phyloP scores from a whole-genome alignment of 2,797 vertebrate species.

The Acridotheres tristis region DNA sequence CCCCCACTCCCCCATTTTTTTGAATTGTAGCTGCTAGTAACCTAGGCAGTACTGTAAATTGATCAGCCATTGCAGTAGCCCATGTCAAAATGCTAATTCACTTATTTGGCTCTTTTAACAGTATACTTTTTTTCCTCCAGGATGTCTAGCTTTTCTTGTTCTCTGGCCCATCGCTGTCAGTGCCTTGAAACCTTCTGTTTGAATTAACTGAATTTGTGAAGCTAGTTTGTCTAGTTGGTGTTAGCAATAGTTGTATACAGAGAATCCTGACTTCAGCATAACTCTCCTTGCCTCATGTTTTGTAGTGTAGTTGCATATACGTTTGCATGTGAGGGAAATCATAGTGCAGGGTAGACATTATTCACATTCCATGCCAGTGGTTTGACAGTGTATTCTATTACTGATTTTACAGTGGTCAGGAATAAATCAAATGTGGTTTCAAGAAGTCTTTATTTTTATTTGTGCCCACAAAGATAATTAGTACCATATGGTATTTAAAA shows the following conservation, averaged over 20 bases:
- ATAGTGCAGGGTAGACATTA: neutral
- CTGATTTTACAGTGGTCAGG: slow-evolving; percentile 63
- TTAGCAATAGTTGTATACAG: neutral
- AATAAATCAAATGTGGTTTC: slow-evolving; percentile 61
- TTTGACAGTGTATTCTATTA: slow-evolving; percentile 66
- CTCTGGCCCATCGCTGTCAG: neutral
- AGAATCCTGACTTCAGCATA: neutral
- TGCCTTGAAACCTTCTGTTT: neutral
- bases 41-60: neutral
- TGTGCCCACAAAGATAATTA: slow-evolving; percentile 54
- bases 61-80: neutral
- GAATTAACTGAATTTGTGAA: neutral
- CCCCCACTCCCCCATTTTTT: neutral
- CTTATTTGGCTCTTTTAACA: neutral
- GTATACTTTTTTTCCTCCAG: neutral
- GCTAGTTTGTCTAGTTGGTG: neutral
- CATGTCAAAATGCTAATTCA: neutral
- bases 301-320: neutral
- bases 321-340: neutral
- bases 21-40: neutral
- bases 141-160: neutral
- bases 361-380: slow-evolving; percentile 60
- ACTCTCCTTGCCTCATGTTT: neutral
- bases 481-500: slow-evolving; percentile 42
- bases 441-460: slow-evolving; percentile 66